Evolutionary conservation across 2,797 vertebrate genomes (phyloP).

Genomic region (Smutsia gigantea): DNA sequence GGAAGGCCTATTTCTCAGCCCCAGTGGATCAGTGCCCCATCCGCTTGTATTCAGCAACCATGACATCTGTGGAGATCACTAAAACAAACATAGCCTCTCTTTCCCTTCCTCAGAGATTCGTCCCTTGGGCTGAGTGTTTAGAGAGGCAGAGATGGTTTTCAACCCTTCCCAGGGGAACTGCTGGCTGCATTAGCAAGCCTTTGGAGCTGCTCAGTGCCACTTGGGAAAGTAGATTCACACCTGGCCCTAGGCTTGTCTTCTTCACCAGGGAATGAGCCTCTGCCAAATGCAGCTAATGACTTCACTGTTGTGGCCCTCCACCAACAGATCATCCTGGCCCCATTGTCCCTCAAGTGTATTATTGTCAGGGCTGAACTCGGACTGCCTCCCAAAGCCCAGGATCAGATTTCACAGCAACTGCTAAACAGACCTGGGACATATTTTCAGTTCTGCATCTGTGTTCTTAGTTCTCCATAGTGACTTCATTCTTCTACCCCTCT

Average conservation of each 20-base stretch:
- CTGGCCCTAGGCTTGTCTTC: constrained; percentile 37
- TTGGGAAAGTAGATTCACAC: constrained; percentile 19
- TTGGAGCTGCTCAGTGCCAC: not conserved
- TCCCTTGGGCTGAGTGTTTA: not conserved
- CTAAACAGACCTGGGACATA: not conserved
- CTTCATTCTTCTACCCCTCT: not conserved
- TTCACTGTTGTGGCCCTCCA: not conserved
- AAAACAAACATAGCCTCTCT: not conserved
- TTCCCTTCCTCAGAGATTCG: not conserved
- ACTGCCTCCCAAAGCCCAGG: not conserved
- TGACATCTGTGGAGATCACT: not conserved
- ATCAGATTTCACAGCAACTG: constrained; percentile 54
- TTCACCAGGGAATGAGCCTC: constrained; percentile 21
- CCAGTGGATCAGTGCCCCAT: not conserved
- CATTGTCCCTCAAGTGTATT: constrained; percentile 4
- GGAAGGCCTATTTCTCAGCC: not conserved
- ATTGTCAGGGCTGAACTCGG: not conserved
- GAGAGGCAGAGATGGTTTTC: not conserved
- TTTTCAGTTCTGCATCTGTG: constrained; percentile 40
- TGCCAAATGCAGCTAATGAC: constrained; percentile 30
- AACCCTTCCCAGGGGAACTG: not conserved
- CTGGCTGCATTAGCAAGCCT: not conserved
- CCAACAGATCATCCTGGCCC: not conserved
- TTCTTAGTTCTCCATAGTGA: not conserved
- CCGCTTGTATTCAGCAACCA: not conserved